Evolutionary conservation across 2,888 invertebrate genomes (phyloP).

Genomic region (Argyresthia albistria): DNA sequence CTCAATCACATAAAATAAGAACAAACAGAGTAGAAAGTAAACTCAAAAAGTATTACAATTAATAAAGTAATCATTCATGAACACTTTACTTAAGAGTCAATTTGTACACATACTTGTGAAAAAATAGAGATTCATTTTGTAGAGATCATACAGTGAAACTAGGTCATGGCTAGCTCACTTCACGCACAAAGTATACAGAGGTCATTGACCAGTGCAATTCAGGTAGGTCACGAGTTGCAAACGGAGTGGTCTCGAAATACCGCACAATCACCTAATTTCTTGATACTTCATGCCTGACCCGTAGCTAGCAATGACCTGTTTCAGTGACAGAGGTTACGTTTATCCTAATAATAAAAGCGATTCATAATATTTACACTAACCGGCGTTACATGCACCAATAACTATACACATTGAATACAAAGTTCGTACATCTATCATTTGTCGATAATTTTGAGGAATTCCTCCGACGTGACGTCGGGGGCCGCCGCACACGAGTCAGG

Average conservation of each 20-base stretch:
- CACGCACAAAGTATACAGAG: no score
- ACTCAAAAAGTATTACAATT: background rate
- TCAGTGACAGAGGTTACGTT: slow-evolving; percentile 55
- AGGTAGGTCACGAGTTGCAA: no score
- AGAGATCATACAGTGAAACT: slow-evolving; percentile 69
- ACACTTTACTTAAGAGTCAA: slow-evolving; percentile 64
- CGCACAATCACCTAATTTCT: no score
- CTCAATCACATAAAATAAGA: background rate
- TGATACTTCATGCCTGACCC: no score
- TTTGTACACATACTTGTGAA: slow-evolving; percentile 69
- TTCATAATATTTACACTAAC: slow-evolving; percentile 64
- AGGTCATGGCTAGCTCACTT: slow-evolving; percentile 47
- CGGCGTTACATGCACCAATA: slow-evolving; percentile 27
- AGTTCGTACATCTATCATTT: slow-evolving; percentile 40
- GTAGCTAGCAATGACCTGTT: slow-evolving; percentile 52
- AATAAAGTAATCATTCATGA: slow-evolving; percentile 44
- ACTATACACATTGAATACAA: slow-evolving; percentile 43
- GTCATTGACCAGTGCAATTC: no score
- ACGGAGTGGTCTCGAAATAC: no score
- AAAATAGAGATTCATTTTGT: slow-evolving; percentile 70
- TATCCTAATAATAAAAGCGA: slow-evolving; percentile 60
- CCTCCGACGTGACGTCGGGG: slow-evolving; percentile 33
- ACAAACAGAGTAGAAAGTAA: background rate
- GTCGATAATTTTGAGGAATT: slow-evolving; percentile 54
- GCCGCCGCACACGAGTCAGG: slow-evolving; percentile 30